Evolutionary conservation across 2,797 vertebrate species (phyloP).

Genomic region (Callimico goeldii): DNA sequence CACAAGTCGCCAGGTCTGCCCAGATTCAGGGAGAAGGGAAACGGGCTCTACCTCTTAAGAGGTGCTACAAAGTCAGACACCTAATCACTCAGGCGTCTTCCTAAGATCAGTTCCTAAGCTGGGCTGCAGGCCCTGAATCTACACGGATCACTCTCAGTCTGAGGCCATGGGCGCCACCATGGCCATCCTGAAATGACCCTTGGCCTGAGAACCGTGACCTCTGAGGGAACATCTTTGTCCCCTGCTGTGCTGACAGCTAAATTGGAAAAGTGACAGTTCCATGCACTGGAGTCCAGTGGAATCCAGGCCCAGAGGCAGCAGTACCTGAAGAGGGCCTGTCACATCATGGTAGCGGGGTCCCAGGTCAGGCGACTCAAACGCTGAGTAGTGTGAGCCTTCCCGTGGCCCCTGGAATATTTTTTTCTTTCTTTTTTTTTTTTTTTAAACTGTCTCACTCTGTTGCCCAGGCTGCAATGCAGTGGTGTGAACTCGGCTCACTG

Average conservation of each 20-base stretch:
- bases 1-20: background rate
- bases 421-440: too few relatives aligned
- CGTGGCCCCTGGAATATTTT: background rate
- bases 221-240: background rate
- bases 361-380: background rate
- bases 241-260: background rate
- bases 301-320: background rate
- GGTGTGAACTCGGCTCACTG: too few relatives aligned
- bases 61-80: background rate
- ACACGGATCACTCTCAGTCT: background rate
- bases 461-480: too few relatives aligned
- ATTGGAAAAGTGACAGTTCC: background rate
- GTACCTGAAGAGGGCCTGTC: background rate
- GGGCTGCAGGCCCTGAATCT: background rate
- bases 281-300: background rate
- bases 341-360: background rate
- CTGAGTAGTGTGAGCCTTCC: background rate
- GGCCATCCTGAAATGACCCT: background rate
- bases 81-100: background rate
- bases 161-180: background rate
- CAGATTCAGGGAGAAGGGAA: background rate
- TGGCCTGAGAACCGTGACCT: background rate
- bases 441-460: too few relatives aligned
- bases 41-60: background rate
- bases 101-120: background rate